Percentiles rank a stretch among this genome's conserved stretches.
These are phyloP conservation scores for Cyprinella venusta DNA, from an alignment of 2,797 vertebrate species.

Conservation along the genomic window DNA sequence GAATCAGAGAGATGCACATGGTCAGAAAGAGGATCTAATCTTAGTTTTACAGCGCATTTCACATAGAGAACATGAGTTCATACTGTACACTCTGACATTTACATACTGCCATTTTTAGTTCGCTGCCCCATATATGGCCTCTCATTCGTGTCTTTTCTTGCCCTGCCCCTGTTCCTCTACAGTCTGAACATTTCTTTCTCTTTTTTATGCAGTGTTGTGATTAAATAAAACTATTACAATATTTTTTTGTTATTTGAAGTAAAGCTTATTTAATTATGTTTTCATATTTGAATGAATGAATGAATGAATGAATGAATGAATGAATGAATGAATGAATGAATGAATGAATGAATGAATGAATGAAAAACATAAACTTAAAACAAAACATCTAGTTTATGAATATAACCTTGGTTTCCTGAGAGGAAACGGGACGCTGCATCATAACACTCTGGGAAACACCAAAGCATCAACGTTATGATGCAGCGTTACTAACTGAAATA, in stretches of 20 bases:
- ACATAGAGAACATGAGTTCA: conserved; percentile 19
- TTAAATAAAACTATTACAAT: neutral
- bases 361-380: neutral
- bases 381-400: neutral
- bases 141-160: neutral
- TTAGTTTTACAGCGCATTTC: conserved; percentile 17
- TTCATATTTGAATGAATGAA: no score
- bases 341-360: no score
- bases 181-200: conserved; percentile 22
- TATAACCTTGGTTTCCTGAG: no score
- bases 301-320: no score
- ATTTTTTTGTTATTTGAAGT: neutral
- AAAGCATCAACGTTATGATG: neutral
- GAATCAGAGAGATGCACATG: conserved; percentile 12
- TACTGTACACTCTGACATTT: conserved; percentile 9
- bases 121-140: conserved; percentile 19
- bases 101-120: conserved; percentile 21
- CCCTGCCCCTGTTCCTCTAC: conserved; percentile 7
- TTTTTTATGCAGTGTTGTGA: neutral
- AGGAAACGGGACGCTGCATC: no score
- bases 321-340: no score
- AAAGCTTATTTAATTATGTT: neutral
- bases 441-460: no score
- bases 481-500: neutral
- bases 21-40: conserved; percentile 18